phyloP scores from a whole-genome alignment of 2,797 vertebrate genomes.

The Poecilia picta region DNA sequence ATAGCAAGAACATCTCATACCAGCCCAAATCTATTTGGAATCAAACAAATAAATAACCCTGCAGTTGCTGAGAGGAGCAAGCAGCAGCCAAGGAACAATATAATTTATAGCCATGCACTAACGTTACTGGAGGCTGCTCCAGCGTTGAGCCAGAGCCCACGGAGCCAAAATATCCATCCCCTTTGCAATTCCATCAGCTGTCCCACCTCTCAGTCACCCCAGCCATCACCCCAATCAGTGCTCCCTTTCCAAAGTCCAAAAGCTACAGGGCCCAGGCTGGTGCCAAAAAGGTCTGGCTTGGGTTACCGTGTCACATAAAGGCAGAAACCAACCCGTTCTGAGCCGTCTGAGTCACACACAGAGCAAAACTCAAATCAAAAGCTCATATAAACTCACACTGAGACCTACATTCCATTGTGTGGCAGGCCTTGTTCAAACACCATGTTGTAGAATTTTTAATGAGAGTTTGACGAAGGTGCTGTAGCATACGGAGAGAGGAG shows the following conservation, averaged over 20 bases:
- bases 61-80: conserved; percentile 78
- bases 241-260: conserved; percentile 62
- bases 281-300: conserved; percentile 64
- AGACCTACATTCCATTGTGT: conserved; percentile 52
- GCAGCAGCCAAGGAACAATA: conserved; percentile 78
- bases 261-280: conserved; percentile 40
- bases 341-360: conserved; percentile 51
- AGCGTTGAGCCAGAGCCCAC: conserved; percentile 76
- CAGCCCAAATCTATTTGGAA: conserved; percentile 34
- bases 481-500: conserved; percentile 59
- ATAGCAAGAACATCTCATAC: not conserved
- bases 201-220: conserved; percentile 68
- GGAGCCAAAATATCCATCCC: conserved; percentile 79
- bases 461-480: conserved; percentile 62
- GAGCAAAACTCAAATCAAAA: conserved; percentile 47
- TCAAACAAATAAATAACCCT: conserved; percentile 80
- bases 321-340: conserved; percentile 57
- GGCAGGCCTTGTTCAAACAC: conserved; percentile 64
- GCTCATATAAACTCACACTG: conserved; percentile 49
- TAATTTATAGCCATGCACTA: conserved; percentile 83
- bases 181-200: conserved; percentile 63
- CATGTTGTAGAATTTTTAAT: conserved; percentile 66
- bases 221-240: conserved; percentile 73
- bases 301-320: conserved; percentile 65
- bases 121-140: conserved; percentile 74